Base-by-base conservation (phyloP, 2,797 vertebrate genomes). In the Sciurus vulgaris region DNA sequence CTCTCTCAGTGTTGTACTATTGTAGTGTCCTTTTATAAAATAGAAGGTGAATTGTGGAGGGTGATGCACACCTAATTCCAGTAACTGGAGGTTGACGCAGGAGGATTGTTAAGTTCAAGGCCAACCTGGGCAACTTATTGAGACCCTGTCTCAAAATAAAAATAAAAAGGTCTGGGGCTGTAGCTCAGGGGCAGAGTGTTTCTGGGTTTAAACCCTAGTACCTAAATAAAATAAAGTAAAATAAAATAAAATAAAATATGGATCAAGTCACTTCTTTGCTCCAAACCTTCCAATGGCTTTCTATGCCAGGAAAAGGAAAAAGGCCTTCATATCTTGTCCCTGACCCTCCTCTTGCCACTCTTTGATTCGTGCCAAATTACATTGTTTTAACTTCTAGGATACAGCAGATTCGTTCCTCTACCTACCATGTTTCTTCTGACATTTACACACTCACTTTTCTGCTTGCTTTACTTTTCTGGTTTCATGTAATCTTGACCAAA, bases 371-470 rank as follows among this genome's bases (percentile, higher is more conserved):
- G 61, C 44, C 84, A 89, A 44, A 10, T 79, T 33, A n/a, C 13
- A 30, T 47, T 18, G 61, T 33, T 95, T 74, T 91, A 69, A 83
- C 79, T 90, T 44, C 77, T 76, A 79, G 61, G n/a, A 76, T 47
- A 77, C 20, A 76, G 33, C 44, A 63, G 11, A n/a, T n/a, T 63
- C 73, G 70, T n/a, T 33, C 33, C 38, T n/a, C 67, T 54, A 26
- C 18, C 47, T 51, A 26, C n/a, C 85, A 35, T 73, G 41, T 18
- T 87, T 41, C 30, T 74, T 85, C 54, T 93, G 17, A 14, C 49
- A 49, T 81, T 69, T 67, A 38, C 38, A 51, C 5, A 77, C 35
- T 89, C 5, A 47, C 41, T 15, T 12, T 6, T 5, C 51, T 35
- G 47, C 28, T 82, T 91, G 67, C 44, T 61, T 83, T 84, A 51